Base-by-base conservation (phyloP, 2,888 invertebrate genomes). In the Corythucha ciliata region DNA sequence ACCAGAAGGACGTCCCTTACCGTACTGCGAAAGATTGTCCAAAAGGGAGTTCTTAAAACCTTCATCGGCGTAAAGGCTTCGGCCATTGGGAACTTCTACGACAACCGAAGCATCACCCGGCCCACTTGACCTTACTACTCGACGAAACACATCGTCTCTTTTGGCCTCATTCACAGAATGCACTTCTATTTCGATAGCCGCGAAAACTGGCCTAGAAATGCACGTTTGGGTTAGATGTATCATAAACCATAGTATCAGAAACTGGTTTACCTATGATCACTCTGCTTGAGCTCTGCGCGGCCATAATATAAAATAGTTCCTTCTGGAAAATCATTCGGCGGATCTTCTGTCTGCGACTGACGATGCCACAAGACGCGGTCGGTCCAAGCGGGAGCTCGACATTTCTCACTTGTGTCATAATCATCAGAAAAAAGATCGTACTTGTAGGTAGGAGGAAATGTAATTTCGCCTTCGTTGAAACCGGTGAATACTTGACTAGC, bases 341-440 rank as follows among this genome's bases (percentile, higher is more conserved):
- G 34, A 50, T 61, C 82, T 61, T 86, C 85, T 52, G 83, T 74
- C 54, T 83, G 76, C 64, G 80, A 82, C 60, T 85, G 74, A 54
- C 89, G 77, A 65, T 86, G 82, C 91, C 94, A 97, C 52, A 98
- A 72, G n/a, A 98, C 78, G 56, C 98, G 75, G 70, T 98, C 98
- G 0, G 98, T 98, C 94, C 94, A 98, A 4, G 98, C 97, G 0
- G 98, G 98, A 1, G 91, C 87, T 53, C 97, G 78, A 65, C 84
- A 83, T 70, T 98, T 98, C 67, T 99, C 98, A 66, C 96, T 96
- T 0, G 98, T 97, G 68, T 98, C 98, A 67, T 96, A 98, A 70
- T 97, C 96, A 67, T 97, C 93, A 63, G 93, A 94, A 68, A 97
- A 97, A 50, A 96, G 72, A 72, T 98, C 98, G 67, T 98, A 98